Evolutionary conservation across 2,888 invertebrate genomes (phyloP).

Genomic region (Trypoxylon attenuatum): DNA sequence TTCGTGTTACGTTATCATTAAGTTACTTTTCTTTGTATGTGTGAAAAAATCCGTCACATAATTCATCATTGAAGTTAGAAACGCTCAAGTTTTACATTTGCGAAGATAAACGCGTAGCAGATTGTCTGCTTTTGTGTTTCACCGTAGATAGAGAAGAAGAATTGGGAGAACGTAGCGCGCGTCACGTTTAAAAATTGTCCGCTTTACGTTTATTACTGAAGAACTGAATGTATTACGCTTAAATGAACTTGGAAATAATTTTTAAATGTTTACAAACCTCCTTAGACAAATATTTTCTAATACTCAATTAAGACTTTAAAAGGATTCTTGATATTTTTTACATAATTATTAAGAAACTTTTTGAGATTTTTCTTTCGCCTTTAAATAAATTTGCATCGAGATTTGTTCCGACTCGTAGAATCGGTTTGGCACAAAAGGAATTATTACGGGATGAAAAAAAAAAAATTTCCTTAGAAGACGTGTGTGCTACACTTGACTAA

Average conservation of each 20-base stretch:
- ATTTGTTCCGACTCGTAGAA: slow-evolving; percentile 13
- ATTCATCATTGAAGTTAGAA: slow-evolving; percentile 27
- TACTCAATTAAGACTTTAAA: slow-evolving; percentile 36
- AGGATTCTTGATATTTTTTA: slow-evolving; percentile 3
- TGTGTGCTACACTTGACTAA: slow-evolving; percentile 54
- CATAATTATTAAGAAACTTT: slow-evolving; percentile 20
- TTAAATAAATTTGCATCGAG: slow-evolving; percentile 3
- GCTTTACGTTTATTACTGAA: slow-evolving; percentile 29
- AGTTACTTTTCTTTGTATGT: slow-evolving; percentile 11
- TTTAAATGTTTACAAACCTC: slow-evolving; percentile 27
- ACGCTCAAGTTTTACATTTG: slow-evolving; percentile 41
- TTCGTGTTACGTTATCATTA: slow-evolving; percentile 30
- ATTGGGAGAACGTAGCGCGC: too few relatives aligned
- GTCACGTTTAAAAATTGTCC: slow-evolving; percentile 15
- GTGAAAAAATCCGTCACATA: slow-evolving; percentile 11
- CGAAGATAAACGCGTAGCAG: too few relatives aligned
- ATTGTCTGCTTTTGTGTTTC: too few relatives aligned
- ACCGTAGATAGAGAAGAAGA: background rate
- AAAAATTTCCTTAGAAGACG: slow-evolving; percentile 41
- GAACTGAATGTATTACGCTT: slow-evolving; percentile 46
- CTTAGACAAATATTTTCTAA: slow-evolving; percentile 32
- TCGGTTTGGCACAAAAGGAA: slow-evolving; percentile 1
- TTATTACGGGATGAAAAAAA: slow-evolving; percentile 43
- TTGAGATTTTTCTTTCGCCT: slow-evolving; percentile 9
- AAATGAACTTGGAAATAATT: slow-evolving; percentile 33